phyloP scores from a whole-genome alignment of 2,888 invertebrate genomes.

The Tillus elongatus region DNA sequence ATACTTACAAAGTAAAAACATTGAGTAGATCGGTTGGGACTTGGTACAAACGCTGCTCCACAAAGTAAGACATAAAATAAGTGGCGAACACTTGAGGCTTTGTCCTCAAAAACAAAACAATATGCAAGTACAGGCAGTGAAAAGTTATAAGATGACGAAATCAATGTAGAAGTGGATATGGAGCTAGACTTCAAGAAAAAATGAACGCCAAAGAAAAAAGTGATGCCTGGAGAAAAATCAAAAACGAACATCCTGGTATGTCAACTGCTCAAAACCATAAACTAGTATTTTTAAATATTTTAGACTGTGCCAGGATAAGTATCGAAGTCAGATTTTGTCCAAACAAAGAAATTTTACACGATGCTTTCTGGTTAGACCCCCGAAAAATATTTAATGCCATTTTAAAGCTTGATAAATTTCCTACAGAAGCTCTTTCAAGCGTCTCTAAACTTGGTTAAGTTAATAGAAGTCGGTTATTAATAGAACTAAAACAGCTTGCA shows the following conservation, averaged over 20 bases:
- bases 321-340: constrained; percentile 7
- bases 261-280: constrained; percentile 6
- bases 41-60: constrained; percentile 8
- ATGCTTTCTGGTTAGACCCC: constrained; percentile 7
- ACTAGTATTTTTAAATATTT: constrained; percentile 9
- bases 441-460: no score
- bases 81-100: constrained; percentile 5
- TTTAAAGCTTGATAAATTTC: no score
- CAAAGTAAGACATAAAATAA: constrained; percentile 5
- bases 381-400: constrained; percentile 6
- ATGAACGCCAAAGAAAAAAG: constrained; percentile 8
- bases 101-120: no score
- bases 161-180: background rate
- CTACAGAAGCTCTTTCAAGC: no score
- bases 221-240: constrained; percentile 7
- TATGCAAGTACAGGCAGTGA: no score
- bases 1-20: constrained; percentile 7
- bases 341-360: constrained; percentile 8
- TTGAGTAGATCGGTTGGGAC: constrained; percentile 7
- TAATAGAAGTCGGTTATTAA: background rate
- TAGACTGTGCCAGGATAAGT: constrained; percentile 8
- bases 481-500: background rate
- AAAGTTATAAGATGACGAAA: constrained; percentile 1
- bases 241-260: constrained; percentile 1
- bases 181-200: background rate